Evolutionary conservation across 1,140 invertebrate genomes (phyloP).

Genomic region (Galendromus occidentalis): DNA sequence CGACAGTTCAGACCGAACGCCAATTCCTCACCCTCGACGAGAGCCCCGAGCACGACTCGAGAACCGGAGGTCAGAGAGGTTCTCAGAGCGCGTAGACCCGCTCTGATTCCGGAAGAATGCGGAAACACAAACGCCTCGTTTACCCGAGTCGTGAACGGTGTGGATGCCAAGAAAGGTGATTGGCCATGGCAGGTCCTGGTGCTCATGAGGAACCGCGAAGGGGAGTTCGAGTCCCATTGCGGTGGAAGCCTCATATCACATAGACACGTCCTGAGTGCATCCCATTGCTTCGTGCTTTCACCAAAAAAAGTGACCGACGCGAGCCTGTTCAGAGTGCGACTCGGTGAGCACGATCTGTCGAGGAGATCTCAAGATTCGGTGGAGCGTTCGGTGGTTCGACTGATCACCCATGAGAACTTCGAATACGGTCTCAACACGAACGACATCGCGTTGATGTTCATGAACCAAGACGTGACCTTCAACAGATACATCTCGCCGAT

Average conservation of each 20-base stretch:
- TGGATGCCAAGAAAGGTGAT: conserved; percentile 12
- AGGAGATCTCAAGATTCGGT: neutral
- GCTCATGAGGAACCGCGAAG: neutral
- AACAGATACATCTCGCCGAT: neutral
- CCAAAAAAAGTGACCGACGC: neutral
- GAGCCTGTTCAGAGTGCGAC: neutral
- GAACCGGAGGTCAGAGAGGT: neutral
- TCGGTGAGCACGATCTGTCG: neutral
- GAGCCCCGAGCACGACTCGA: neutral
- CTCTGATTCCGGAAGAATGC: conserved; percentile 12
- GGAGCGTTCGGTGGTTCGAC: neutral
- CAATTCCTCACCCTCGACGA: neutral
- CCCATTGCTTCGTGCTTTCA: neutral
- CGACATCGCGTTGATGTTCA: neutral
- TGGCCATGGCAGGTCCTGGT: conserved; percentile 4
- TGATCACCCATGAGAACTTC: neutral
- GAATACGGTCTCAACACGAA: neutral
- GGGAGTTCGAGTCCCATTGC: neutral
- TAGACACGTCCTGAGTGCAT: neutral
- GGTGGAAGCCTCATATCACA: neutral
- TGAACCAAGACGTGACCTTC: neutral
- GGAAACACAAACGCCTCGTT: conserved; percentile 15
- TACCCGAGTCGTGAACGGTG: conserved; percentile 16
- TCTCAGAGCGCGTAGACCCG: neutral
- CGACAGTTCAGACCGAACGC: neutral